A percentile compares a stretch with the other conserved stretches of the same genome.
These are phyloP conservation scores for Exaiptasia diaphana DNA, from an alignment of 64 coral and sea anemone genomes.

Conservation along the genomic window DNA sequence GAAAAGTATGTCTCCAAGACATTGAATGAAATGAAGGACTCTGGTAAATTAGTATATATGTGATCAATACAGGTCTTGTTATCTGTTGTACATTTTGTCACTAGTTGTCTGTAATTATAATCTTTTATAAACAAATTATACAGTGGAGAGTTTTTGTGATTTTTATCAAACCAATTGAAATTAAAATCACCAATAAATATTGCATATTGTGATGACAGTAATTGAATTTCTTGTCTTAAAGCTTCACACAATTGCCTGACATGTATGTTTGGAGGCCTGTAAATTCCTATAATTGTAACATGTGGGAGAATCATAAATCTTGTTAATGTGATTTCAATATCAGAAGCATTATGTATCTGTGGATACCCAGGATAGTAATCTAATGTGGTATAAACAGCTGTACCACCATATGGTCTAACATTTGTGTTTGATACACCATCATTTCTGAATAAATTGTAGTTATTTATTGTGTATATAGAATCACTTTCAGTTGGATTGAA, in stretches of 20 bases:
- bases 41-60: slow-evolving; percentile 20
- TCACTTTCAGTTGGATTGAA: slow-evolving; percentile 40
- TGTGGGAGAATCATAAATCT: slow-evolving; percentile 56
- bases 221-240: slow-evolving; percentile 1
- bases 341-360: slow-evolving; percentile 42
- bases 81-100: slow-evolving; percentile 17
- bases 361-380: slow-evolving; percentile 71
- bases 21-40: neutral
- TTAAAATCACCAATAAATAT: no score
- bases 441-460: slow-evolving; percentile 66
- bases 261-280: slow-evolving; percentile 33
- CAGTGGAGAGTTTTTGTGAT: neutral
- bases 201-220: neutral
- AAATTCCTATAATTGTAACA: slow-evolving; percentile 56
- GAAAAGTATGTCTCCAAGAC: slow-evolving; percentile 39
- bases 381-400: slow-evolving; percentile 45
- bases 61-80: slow-evolving; percentile 19
- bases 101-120: slow-evolving; percentile 22
- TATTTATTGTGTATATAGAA: slow-evolving; percentile 56
- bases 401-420: slow-evolving; percentile 53
- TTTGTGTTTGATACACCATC: slow-evolving; percentile 43
- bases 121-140: slow-evolving; percentile 38
- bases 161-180: slow-evolving; percentile 22
- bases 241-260: slow-evolving; percentile 55
- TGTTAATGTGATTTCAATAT: slow-evolving; percentile 42